phyloP scores from a whole-genome alignment of 2,797 vertebrate genomes.

The Fundulus diaphanus region DNA sequence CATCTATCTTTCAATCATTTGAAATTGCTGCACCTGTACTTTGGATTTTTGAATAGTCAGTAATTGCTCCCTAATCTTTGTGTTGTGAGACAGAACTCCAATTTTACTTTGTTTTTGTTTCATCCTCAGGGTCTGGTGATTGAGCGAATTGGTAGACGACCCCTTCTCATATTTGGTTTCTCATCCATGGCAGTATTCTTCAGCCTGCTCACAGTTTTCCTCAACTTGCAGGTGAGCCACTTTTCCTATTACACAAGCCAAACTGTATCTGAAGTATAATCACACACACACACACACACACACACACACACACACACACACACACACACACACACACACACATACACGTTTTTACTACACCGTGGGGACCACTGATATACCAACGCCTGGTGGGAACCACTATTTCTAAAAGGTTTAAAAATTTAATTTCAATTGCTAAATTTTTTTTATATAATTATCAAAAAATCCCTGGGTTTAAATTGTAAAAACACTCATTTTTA shows the following conservation, averaged over 20 bases:
- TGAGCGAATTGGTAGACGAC: constrained; percentile 87
- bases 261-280: constrained; percentile 1
- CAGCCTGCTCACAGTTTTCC: constrained; percentile 86
- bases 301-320: background rate
- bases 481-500: too few species aligned
- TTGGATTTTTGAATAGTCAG: background rate
- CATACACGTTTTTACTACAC: too few species aligned
- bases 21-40: background rate
- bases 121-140: constrained; percentile 87
- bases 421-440: too few species aligned
- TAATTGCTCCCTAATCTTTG: background rate
- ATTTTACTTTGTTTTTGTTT: background rate
- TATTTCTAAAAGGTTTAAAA: too few species aligned
- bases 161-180: constrained; percentile 92
- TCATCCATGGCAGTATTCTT: constrained; percentile 90
- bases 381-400: too few species aligned
- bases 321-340: background rate
- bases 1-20: background rate
- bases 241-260: constrained; percentile 6
- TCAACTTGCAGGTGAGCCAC: constrained; percentile 88
- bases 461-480: too few species aligned
- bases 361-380: too few species aligned
- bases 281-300: too few species aligned
- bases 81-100: too few species aligned
- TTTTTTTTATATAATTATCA: too few species aligned